Evolutionary conservation across 1,140 invertebrate genomes (phyloP).

Genomic region (Lucilia cuprina): DNA sequence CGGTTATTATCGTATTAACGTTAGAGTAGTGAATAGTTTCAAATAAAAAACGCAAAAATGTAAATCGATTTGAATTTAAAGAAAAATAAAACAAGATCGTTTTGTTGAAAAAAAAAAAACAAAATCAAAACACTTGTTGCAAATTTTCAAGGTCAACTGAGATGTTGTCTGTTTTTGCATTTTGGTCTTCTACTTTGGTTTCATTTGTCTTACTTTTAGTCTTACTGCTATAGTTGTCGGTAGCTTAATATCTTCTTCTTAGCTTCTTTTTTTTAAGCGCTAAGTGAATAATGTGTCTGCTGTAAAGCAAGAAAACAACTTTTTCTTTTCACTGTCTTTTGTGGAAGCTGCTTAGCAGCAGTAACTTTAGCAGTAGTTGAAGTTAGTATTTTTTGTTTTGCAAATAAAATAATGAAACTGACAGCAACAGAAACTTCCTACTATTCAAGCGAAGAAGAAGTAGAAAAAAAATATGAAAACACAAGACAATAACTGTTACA

Average conservation of each 20-base stretch:
- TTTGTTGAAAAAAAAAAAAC: background rate
- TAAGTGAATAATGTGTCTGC: background rate
- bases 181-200: too few relatives aligned
- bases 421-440: background rate
- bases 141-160: background rate
- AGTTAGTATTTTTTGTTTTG: background rate
- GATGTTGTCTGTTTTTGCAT: background rate
- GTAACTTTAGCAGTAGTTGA: background rate
- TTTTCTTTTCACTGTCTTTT: slow-evolving; percentile 6
- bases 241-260: background rate
- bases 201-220: too few relatives aligned
- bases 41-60: too few relatives aligned
- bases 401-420: background rate
- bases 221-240: too few relatives aligned
- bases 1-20: too few relatives aligned
- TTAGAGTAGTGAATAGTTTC: too few relatives aligned
- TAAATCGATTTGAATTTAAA: too few relatives aligned
- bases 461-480: background rate
- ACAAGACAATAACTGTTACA: background rate
- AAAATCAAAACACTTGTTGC: background rate
- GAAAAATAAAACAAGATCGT: too few relatives aligned
- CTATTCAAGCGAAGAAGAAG: background rate
- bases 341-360: background rate
- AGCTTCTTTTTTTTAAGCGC: background rate
- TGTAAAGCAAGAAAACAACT: background rate